These are phyloP conservation scores for Bucco capensis DNA, from an alignment of 2,113 vertebrate species.

Conservation along the genomic window DNA sequence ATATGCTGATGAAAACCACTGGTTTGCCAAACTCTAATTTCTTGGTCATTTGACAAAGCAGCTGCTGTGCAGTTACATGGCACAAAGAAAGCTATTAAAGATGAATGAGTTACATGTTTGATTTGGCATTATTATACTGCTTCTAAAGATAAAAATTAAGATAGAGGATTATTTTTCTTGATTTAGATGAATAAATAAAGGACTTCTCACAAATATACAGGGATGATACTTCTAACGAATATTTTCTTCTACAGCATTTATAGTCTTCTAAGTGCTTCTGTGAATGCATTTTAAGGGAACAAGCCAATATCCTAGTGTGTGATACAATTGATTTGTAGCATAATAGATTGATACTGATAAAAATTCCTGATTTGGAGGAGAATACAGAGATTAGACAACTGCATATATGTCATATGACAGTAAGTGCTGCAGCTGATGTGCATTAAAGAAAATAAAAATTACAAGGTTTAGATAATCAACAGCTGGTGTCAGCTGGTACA, in stretches of 20 bases:
- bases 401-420: not conserved
- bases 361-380: not conserved
- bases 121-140: constrained; percentile 25
- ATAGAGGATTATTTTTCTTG: not conserved
- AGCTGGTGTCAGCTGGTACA: not conserved
- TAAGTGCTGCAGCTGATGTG: not conserved
- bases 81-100: constrained; percentile 22
- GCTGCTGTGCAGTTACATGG: constrained; percentile 26
- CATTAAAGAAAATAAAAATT: constrained; percentile 32
- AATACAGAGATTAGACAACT: not conserved
- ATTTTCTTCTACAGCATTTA: not conserved
- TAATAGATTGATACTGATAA: not conserved
- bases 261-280: not conserved
- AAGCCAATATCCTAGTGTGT: not conserved
- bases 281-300: not conserved
- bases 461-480: constrained; percentile 12
- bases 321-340: not conserved
- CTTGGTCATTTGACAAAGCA: constrained; percentile 60
- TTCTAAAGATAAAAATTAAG: not conserved
- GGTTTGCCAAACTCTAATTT: constrained; percentile 58
- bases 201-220: not conserved
- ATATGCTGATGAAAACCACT: constrained; percentile 62
- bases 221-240: not conserved
- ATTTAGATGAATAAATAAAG: not conserved
- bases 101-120: constrained; percentile 1